Percentiles rank a stretch among this genome's conserved stretches.
Evolutionary conservation across 2,888 invertebrate genomes (phyloP).

Genomic region (Thera obeliscata): DNA sequence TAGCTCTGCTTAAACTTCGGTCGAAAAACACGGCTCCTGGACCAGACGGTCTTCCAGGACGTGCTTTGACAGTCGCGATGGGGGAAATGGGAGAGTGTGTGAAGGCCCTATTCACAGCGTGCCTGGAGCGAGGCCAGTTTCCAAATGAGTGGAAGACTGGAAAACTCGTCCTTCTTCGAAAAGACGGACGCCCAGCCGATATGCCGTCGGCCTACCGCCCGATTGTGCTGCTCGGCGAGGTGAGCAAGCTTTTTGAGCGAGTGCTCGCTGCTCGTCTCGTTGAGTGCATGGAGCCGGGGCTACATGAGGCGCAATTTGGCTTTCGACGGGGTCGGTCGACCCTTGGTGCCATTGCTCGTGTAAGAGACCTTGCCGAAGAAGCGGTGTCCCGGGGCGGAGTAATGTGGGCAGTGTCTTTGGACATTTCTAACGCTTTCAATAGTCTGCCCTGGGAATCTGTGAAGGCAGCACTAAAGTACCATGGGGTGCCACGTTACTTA

Average conservation of each 20-base stretch:
- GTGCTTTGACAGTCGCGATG: background rate
- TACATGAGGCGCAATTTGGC: background rate
- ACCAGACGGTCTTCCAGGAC: background rate
- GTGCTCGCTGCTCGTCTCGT: background rate
- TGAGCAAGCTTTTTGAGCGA: background rate
- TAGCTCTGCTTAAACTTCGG: too few relatives aligned
- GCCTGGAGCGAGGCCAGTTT: slow-evolving; percentile 1
- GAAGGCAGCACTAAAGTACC: background rate
- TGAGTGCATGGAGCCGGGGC: background rate
- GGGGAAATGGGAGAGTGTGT: background rate
- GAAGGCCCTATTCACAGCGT: background rate
- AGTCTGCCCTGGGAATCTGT: background rate
- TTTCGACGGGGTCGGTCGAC: background rate
- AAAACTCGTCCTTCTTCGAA: background rate
- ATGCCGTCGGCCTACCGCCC: background rate
- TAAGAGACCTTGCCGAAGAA: background rate
- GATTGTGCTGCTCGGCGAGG: background rate
- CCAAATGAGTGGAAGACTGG: background rate
- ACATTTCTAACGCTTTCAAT: background rate
- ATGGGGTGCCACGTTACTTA: background rate
- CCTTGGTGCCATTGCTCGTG: background rate
- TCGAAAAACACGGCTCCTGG: background rate
- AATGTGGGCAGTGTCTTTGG: background rate
- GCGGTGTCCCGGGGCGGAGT: background rate
- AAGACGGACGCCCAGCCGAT: background rate